Evolutionary conservation across 2,797 vertebrate genomes (phyloP).

Genomic region (Kryptolebias ocellatus): DNA sequence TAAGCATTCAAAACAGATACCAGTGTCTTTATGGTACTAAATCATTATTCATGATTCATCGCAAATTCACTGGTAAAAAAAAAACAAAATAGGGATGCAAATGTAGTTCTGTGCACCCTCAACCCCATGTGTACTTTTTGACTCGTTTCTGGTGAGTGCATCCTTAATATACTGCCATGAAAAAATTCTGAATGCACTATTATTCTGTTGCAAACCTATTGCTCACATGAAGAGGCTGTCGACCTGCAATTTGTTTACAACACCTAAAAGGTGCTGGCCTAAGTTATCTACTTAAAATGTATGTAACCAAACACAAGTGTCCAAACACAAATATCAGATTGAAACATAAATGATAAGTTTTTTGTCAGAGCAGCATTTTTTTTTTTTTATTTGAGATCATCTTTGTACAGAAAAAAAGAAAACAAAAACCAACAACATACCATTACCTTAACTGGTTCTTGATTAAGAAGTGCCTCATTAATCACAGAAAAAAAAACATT

Average conservation of each 20-base stretch:
- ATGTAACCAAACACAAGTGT: constrained; percentile 21
- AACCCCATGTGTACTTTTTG: constrained; percentile 5
- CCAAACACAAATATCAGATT: constrained; percentile 2
- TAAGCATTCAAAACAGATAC: not conserved
- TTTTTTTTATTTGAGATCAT: not conserved
- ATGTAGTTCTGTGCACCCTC: not conserved
- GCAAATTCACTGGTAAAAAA: not conserved
- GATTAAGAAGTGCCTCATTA: constrained; percentile 23
- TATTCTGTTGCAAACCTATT: constrained; percentile 31
- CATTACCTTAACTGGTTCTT: constrained; percentile 20
- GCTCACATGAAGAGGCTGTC: constrained; percentile 38
- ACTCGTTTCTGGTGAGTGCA: constrained; percentile 1
- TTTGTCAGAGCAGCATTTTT: not conserved
- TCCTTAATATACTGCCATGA: not conserved
- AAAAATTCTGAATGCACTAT: constrained; percentile 7
- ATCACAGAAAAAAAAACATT: constrained; percentile 44
- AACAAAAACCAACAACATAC: not conserved
- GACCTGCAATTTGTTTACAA: constrained; percentile 27
- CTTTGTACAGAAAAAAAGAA: not conserved
- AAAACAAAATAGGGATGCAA: not conserved
- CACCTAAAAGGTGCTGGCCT: constrained; percentile 31
- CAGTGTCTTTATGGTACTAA: not conserved
- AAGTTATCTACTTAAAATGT: constrained; percentile 25
- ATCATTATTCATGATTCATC: no score
- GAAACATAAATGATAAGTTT: no score